Evolutionary conservation across 37 sponge, comb jelly and placozoan species (phyloP).

Genomic region (Ianthella basta): DNA sequence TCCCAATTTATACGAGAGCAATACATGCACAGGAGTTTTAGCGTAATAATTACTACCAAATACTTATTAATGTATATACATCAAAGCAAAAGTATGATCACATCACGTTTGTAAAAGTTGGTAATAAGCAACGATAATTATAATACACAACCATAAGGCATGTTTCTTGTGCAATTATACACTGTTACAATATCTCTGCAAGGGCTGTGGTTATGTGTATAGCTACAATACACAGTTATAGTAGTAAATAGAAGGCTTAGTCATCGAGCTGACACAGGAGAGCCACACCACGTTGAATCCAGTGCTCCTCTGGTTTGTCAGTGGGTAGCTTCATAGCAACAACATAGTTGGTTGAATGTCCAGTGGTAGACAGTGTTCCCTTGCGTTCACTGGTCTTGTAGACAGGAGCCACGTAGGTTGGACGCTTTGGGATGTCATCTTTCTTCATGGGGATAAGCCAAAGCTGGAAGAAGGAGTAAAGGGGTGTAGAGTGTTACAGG

Average conservation of each 20-base stretch:
- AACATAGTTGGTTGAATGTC: slow-evolving; percentile 99
- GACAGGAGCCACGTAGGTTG: slow-evolving; percentile 87
- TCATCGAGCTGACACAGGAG: slow-evolving; percentile 98
- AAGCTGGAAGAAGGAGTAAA: slow-evolving; percentile 51
- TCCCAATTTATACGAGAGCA: no score
- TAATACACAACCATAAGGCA: neutral
- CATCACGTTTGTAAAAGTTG: no score
- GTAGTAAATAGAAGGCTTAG: slow-evolving; percentile 36
- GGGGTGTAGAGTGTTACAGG: neutral
- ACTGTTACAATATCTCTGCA: neutral
- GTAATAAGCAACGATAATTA: no score
- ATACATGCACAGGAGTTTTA: no score
- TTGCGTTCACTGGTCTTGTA: slow-evolving; percentile 99
- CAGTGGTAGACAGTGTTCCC: slow-evolving; percentile 98
- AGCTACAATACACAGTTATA: neutral
- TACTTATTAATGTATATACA: no score
- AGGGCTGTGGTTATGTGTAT: neutral
- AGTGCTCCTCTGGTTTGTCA: slow-evolving; percentile 95
- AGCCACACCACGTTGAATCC: slow-evolving; percentile 97
- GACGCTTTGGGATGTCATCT: slow-evolving; percentile 83
- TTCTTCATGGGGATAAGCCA: slow-evolving; percentile 95
- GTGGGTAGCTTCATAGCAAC: slow-evolving; percentile 93
- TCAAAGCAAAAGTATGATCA: no score
- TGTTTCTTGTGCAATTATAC: no score
- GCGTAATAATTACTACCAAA: no score